Base-by-base conservation (phyloP, 92 coral and sea anemone species). In the Pocillopora grandis region DNA sequence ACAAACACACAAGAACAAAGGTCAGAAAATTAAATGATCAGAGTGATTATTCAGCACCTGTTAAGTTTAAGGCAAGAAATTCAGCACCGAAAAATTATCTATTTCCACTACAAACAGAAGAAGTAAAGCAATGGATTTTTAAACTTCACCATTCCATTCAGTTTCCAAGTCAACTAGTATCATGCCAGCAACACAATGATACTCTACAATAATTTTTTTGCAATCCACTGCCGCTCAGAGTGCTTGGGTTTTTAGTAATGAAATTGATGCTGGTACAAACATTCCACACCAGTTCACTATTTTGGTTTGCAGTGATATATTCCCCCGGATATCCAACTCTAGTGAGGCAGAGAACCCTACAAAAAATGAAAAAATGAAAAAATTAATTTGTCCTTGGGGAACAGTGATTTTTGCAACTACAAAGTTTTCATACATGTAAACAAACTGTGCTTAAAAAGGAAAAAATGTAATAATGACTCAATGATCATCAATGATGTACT, bases 301-400 rank as follows among this genome's bases (percentile, higher is more conserved):
- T 67, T 60, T 76, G 79, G 81, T 88, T 88, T 2, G 76, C 49
- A 20, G 77, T 74, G 60, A 88, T 14, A 31, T 42, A 71, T 18
- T 35, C 88, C 70, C 64, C 76, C 64, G 80, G 58, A 88, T 70
- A 15, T 85, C 91, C 62, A 33, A 31, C 76, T 88, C 88, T 31
- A 83, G 88, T n/a, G 91, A 83, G 42, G 80, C 91, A 27, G 87
- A 82, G 66, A 81, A 87, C 87, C 77, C 74, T 68, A 85, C 70
- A 85, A 69, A 56, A 23, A 23, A 23, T 23, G 27, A 27, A 27
- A 27, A 27, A 66, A 33, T 20, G 31, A 23, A 71, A 16, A 14
- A 16, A 35, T 17, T 35, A 71, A 71, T n/a, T 20, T 16, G 19
- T 16, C 19, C 49, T 20, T 18, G 48, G 55, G 55, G 55, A 73